Percentiles rank a stretch among this genome's conserved stretches.
phyloP scores from a whole-genome alignment of 1,140 invertebrate species.

The Pseudomyrmex gracilis region DNA sequence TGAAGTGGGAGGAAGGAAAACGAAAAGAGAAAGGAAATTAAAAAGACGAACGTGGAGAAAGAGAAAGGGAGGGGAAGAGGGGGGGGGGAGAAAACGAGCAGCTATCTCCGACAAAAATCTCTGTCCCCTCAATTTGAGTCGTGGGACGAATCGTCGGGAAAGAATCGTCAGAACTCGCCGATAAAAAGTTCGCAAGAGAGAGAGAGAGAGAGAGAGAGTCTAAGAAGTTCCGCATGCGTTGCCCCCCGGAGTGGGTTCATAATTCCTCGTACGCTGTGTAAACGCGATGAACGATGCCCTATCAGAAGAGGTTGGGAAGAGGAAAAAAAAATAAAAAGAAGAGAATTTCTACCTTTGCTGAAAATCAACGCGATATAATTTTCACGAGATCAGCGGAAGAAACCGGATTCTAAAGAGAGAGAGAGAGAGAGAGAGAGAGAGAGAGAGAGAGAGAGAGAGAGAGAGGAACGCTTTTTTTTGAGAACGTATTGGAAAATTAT shows the following conservation, averaged over 20 bases:
- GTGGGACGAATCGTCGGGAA: constrained; percentile 28
- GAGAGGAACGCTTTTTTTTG: not conserved
- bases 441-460: not conserved
- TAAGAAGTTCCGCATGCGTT: constrained; percentile 42
- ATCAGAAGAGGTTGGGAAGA: not conserved
- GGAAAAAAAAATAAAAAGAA: not conserved
- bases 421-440: too few species aligned
- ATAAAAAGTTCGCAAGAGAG: constrained; percentile 16
- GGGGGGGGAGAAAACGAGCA: not conserved
- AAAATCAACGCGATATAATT: constrained; percentile 31
- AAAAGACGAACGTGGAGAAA: constrained; percentile 32
- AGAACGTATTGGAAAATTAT: constrained; percentile 54
- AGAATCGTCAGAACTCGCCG: constrained; percentile 43
- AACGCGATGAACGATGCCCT: constrained; percentile 34
- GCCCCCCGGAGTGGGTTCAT: constrained; percentile 38
- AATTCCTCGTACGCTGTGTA: constrained; percentile 36
- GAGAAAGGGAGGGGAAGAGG: too few species aligned
- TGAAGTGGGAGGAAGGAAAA: not conserved
- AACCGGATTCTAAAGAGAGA: not conserved
- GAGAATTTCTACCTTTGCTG: not conserved
- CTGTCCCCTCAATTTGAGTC: constrained; percentile 41
- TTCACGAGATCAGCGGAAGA: constrained; percentile 37
- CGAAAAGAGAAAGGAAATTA: constrained; percentile 29
- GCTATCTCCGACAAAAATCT: constrained; percentile 46
- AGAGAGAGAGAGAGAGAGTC: constrained; percentile 31